Conservation (phyloP, 2,113 vertebrate genomes). For the Barbus barbus region DNA sequence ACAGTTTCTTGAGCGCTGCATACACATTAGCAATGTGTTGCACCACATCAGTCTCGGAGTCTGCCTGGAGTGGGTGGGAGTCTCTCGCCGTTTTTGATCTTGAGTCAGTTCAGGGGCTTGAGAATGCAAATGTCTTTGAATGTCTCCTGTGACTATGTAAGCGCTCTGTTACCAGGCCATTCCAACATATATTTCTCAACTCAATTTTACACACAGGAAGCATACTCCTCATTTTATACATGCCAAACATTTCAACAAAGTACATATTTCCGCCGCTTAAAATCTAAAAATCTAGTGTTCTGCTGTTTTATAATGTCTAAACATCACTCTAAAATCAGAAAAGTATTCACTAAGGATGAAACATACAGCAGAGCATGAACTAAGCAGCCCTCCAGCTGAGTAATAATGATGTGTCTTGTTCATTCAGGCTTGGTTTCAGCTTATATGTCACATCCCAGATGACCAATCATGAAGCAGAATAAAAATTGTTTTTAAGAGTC, state of each 20-base stretch:
- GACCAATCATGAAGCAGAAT: neutral
- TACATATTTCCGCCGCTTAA: neutral
- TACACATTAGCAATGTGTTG: neutral
- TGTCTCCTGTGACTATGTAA: neutral
- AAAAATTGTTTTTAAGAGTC: conserved; percentile 1
- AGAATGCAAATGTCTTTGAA: conserved; percentile 10
- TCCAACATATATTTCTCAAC: neutral
- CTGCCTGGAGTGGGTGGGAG: neutral
- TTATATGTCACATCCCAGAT: conserved; percentile 2
- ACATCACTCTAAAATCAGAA: neutral
- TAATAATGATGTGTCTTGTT: too few relatives aligned
- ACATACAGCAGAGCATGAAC: neutral
- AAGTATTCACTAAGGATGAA: too few relatives aligned
- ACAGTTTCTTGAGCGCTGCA: neutral
- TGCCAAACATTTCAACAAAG: neutral
- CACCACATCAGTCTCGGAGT: neutral
- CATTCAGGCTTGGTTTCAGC: conserved; percentile 5
- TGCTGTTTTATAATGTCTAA: neutral
- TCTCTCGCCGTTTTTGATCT: conserved; percentile 5
- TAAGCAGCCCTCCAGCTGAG: neutral
- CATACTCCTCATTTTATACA: neutral
- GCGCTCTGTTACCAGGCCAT: neutral
- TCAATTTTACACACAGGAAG: neutral
- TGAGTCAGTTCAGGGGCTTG: neutral
- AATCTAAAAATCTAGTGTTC: neutral